Evolutionary conservation across 2,888 invertebrate species (phyloP), one percentile per base, ranked within the genome.

Genomic region (Resseliella maxima): DNA sequence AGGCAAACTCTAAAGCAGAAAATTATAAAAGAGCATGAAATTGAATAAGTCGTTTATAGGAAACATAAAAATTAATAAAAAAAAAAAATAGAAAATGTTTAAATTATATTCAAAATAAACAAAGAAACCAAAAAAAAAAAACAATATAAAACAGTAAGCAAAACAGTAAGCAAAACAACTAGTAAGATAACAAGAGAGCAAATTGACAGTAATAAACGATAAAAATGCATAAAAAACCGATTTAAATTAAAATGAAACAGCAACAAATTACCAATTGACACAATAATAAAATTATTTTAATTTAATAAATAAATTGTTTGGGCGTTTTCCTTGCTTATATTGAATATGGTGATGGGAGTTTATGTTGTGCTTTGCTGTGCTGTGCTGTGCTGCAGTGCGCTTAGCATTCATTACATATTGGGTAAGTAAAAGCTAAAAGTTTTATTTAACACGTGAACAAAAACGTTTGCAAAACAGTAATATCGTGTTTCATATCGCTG

Each of bases 231-330:
- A 21, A 72, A 72, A n/a, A n/a, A 72, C 72, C 72, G 72, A 72
- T 72, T 72, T 27, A 72, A 72, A 72, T 31, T 31, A 24, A 59
- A 72, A 10, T 72, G 72, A 72, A 72, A 72, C 35, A 72, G 72
- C 72, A 72, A 72, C 72, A 72, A 72, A 72, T 72, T 72, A 72
- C 72, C 72, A 72, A 72, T 72, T 72, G 72, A 72, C 72, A 72
- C 72, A 72, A 72, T 72, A 72, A 72, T 72, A 72, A 72, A 72
- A 72, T 72, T 72, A 72, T 72, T 72, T 72, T 72, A 72, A 72
- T 72, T 72, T 72, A 72, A 72, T 72, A 72, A 72, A 72, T 72
- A 72, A 72, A 72, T 15, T 1, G 72, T 31, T 59, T 6, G 24
- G 24, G 24, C 24, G 59, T 59, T 59, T 59, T 59, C 3, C 3